Conservation (phyloP, 2,888 invertebrate genomes). For the Mongoloraphidia duomilia region DNA sequence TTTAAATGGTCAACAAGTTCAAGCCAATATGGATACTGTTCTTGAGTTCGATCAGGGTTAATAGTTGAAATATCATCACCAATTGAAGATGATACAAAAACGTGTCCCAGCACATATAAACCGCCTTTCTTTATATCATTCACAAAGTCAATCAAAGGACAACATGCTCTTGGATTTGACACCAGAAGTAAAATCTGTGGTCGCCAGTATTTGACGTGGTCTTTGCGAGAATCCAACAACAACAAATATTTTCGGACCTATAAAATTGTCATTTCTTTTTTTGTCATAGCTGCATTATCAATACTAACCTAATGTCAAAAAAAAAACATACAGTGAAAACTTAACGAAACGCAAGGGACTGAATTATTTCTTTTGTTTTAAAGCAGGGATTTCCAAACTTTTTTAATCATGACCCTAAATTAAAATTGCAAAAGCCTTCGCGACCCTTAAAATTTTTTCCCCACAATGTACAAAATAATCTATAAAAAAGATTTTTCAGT, state of each 20-base stretch:
- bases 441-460: too few species aligned
- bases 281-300: too few species aligned
- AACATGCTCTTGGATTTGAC: constrained; percentile 76
- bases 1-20: constrained; percentile 88
- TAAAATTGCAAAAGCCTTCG: too few species aligned
- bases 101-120: constrained; percentile 77
- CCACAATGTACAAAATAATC: too few species aligned
- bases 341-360: too few species aligned
- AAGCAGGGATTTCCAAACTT: too few species aligned
- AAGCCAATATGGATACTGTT: constrained; percentile 80
- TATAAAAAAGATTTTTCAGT: too few species aligned
- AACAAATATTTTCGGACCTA: constrained; percentile 89
- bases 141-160: constrained; percentile 90
- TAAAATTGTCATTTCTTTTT: constrained; percentile 1
- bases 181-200: constrained; percentile 92
- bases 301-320: too few species aligned
- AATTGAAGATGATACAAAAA: constrained; percentile 37
- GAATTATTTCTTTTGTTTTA: too few species aligned
- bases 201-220: constrained; percentile 98
- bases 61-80: constrained; percentile 23
- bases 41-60: constrained; percentile 52
- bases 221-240: constrained; percentile 87
- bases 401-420: too few species aligned
- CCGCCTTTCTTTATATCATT: constrained; percentile 96
- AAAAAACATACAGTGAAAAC: too few species aligned